Evolutionary conservation across 2,113 vertebrate genomes (phyloP), one percentile per base, ranked within the genome.

Genomic region (Thamnophis sirtalis): DNA sequence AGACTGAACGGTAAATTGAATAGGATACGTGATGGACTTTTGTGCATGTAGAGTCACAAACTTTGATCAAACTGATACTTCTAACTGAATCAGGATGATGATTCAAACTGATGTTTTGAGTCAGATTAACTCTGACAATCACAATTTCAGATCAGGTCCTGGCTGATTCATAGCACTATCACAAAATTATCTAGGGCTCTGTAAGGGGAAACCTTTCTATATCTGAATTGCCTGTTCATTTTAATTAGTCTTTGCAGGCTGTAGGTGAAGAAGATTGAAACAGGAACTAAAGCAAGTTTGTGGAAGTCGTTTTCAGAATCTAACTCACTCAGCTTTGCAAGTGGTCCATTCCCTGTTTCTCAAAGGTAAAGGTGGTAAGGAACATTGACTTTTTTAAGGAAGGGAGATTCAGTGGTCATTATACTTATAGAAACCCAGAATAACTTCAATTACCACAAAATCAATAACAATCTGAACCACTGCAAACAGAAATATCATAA

Each of bases 401-500:
- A 58, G 91, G 6, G 26, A 60, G 33, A 49, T 89, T 92, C 8
- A 19, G n/a, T 15, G 28, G 10, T 50, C 86, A 56, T 89, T 28
- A 28, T 93, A 89, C 48, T 90, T 24, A 84, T 93, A 33, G 22
- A 94, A 95, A 86, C 48, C 13, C 15, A 53, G 56, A 58, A 5
- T 33, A 90, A 49, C 48, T 53, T n/a, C 53, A 22, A n/a, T 88
- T 93, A 4, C 2, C 38, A 54, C 63, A 0, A 90, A 7, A 90
- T 0, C 1, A 19, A 88, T 43, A 38, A 22, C 26, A 90, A 88
- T 85, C 89, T 92, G 43, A 8, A 84, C 87, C 3, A n/a, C 26
- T 86, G n/a, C 58, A 68, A 50, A 89, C 58, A 1, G 17, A 86
- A 48, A 88, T 0, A 10, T 0, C 80, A 26, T 54, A 63, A 73